Evolutionary conservation across 2,888 invertebrate genomes (phyloP), one percentile per base, ranked within the genome.

Genomic region (Lamellibrachia columna): DNA sequence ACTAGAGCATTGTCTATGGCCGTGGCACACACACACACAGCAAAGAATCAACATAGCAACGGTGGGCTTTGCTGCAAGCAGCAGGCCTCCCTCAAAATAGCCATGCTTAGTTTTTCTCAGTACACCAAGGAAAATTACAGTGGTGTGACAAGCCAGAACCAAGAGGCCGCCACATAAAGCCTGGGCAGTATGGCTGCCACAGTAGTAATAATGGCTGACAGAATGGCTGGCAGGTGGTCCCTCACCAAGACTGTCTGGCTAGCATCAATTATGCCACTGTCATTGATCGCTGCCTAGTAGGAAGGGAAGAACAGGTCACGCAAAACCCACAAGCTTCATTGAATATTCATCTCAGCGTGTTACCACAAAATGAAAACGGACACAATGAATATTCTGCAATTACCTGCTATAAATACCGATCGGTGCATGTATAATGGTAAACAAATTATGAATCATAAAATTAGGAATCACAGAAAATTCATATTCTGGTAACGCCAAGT

Each of bases 31-130:
- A 22, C 75, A 75, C 22, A 15, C 22, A n/a, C 75, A 75, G 15
- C 75, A 75, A 75, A 75, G 75, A 75, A 75, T 75, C 75, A 75
- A 75, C 75, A 15, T 75, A 75, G 75, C 75, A 75, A 75, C 75
- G n/a, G 40, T 40, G 40, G n/a, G 55, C 75, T n/a, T 75, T 15
- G 75, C 22, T 15, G 75, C 6, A 15, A 75, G 40, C 40, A 75
- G 75, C 22, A 75, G 75, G 75, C 75, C 6, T 75, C 22, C 40
- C 22, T 15, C 75, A 75, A 75, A 75, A 75, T 75, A 75, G 22
- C 55, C 7, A 1, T 55, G 55, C 8, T 6, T 9, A 55, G 55
- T 55, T 55, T 55, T 55, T 55, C 55, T 55, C 8, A n/a, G n/a
- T 22, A 11, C 0, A 22, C 22, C 75, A 75, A 6, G 75, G 75